These are phyloP conservation scores for Euplexia lucipara DNA, from an alignment of 2,888 invertebrate species.

Conservation along the genomic window DNA sequence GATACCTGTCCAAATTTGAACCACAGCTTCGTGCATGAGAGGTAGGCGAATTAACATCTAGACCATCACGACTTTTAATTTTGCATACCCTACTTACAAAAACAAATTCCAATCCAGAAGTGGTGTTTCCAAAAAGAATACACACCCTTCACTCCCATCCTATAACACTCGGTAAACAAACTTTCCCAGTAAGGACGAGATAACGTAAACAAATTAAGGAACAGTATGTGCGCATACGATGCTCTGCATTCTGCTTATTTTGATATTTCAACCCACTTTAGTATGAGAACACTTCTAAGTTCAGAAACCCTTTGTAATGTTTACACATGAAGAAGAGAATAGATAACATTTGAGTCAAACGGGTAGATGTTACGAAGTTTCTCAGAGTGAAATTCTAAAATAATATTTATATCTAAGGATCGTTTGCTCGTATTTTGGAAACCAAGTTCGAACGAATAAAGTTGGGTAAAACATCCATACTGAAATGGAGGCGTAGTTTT, in stretches of 20 bases:
- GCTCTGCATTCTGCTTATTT: slow-evolving; percentile 56
- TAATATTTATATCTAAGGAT: slow-evolving; percentile 28
- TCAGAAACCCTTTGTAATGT: slow-evolving; percentile 49
- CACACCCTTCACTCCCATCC: slow-evolving; percentile 19
- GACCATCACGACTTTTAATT: too few relatives aligned
- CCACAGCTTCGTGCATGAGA: too few relatives aligned
- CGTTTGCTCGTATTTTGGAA: neutral
- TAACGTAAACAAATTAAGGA: slow-evolving; percentile 58
- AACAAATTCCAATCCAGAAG: slow-evolving; percentile 6
- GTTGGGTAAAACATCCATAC: neutral
- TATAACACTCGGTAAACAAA: slow-evolving; percentile 55
- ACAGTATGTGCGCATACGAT: slow-evolving; percentile 57
- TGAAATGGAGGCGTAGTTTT: neutral
- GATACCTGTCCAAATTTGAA: too few relatives aligned
- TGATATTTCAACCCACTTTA: slow-evolving; percentile 56
- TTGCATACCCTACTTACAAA: neutral
- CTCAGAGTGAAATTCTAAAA: slow-evolving; percentile 19
- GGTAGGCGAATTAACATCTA: too few relatives aligned
- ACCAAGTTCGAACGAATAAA: slow-evolving; percentile 1
- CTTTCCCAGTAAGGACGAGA: slow-evolving; percentile 59
- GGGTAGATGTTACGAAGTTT: slow-evolving; percentile 22
- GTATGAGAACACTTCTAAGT: slow-evolving; percentile 53
- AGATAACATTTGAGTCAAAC: slow-evolving; percentile 40
- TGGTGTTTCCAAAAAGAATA: slow-evolving; percentile 26
- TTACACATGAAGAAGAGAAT: slow-evolving; percentile 43